A percentile compares a stretch with the other conserved stretches of the same genome.
Conservation (phyloP, 2,888 invertebrate species). For the Neelides folsomi region DNA sequence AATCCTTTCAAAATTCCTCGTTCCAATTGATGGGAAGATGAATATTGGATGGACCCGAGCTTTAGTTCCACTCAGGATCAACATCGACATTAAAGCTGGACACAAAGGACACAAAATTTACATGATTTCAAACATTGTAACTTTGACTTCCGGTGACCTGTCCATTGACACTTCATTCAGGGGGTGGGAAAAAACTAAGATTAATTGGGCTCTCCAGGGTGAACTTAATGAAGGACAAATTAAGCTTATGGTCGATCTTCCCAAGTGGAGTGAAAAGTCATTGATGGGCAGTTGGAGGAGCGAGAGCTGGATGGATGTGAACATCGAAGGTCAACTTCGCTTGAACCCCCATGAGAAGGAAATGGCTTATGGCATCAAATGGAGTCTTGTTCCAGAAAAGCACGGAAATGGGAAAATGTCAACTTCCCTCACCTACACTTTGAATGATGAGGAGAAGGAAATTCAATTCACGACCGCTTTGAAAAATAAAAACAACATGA, state of each 20-base stretch:
- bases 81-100: constrained; percentile 13
- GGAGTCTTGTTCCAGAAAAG: constrained; percentile 7
- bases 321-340: constrained; percentile 17
- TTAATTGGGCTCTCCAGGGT: constrained; percentile 26
- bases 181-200: constrained; percentile 13
- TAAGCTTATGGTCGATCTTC: constrained; percentile 11
- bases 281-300: constrained; percentile 19
- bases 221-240: constrained; percentile 12
- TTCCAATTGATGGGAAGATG: constrained; percentile 8
- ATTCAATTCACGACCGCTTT: constrained; percentile 11
- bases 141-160: constrained; percentile 18
- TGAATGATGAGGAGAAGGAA: constrained; percentile 7
- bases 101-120: constrained; percentile 10
- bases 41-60: constrained; percentile 9
- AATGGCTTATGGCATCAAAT: constrained; percentile 10
- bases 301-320: constrained; percentile 16
- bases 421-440: constrained; percentile 15
- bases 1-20: neutral
- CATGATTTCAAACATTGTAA: constrained; percentile 15
- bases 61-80: constrained; percentile 3
- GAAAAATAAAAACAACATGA: constrained; percentile 6
- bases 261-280: constrained; percentile 15
- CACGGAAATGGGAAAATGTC: constrained; percentile 8
- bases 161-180: constrained; percentile 13
- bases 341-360: constrained; percentile 14